These are phyloP conservation scores for Volucella bombylans DNA, from an alignment of 2,888 invertebrate species.

Conservation along the genomic window DNA sequence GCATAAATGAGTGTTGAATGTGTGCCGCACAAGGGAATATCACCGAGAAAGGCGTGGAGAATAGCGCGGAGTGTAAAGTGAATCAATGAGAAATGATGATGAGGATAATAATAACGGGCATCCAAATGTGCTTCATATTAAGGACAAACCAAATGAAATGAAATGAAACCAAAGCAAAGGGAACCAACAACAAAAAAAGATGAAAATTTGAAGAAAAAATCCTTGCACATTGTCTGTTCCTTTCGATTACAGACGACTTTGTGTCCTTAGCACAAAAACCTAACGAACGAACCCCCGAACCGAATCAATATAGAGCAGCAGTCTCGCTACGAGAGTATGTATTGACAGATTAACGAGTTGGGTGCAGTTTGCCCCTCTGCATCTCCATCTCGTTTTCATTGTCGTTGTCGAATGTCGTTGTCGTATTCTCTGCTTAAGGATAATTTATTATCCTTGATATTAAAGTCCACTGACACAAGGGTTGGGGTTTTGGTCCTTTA, in stretches of 20 bases:
- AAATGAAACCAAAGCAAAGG: neutral
- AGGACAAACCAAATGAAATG: slow-evolving; percentile 26
- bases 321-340: slow-evolving; percentile 42
- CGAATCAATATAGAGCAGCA: slow-evolving; percentile 57
- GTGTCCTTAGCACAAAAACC: slow-evolving; percentile 18
- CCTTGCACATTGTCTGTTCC: slow-evolving; percentile 31
- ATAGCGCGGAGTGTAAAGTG: slow-evolving; percentile 37
- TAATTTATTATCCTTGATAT: slow-evolving; percentile 70
- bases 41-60: neutral
- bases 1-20: slow-evolving; percentile 34
- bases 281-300: slow-evolving; percentile 3
- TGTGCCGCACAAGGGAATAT: too few species aligned
- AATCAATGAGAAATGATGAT: slow-evolving; percentile 45
- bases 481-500: neutral
- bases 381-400: too few species aligned
- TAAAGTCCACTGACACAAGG: slow-evolving; percentile 43
- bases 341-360: slow-evolving; percentile 71
- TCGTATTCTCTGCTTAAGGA: slow-evolving; percentile 48
- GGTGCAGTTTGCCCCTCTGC: slow-evolving; percentile 27
- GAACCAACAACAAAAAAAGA: too few species aligned
- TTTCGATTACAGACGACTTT: slow-evolving; percentile 29
- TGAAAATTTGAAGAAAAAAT: slow-evolving; percentile 27
- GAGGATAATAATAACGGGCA: slow-evolving; percentile 60
- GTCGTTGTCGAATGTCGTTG: too few species aligned
- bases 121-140: slow-evolving; percentile 62